Conservation (phyloP, 2,888 invertebrate genomes). For the Campoplex capitator region DNA sequence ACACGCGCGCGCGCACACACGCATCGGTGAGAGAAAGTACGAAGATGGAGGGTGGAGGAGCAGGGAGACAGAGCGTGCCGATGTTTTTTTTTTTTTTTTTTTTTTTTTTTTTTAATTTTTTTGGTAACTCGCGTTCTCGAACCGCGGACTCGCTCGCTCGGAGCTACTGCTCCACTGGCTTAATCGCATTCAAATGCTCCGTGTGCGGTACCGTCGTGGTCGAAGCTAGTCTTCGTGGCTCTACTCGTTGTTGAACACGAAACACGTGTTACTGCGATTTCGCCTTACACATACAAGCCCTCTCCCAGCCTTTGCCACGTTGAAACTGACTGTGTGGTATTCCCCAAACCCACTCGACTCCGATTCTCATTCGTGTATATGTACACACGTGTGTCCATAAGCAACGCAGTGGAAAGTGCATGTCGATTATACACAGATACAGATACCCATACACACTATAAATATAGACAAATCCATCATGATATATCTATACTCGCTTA, state of each 20-base stretch:
- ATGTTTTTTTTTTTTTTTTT: slow-evolving; percentile 44
- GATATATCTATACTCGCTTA: not conserved
- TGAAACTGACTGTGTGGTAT: slow-evolving; percentile 55
- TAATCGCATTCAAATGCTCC: slow-evolving; percentile 79
- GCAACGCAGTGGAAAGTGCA: slow-evolving; percentile 52
- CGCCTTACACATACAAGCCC: slow-evolving; percentile 57
- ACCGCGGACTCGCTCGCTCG: slow-evolving; percentile 58
- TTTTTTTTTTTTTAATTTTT: not conserved
- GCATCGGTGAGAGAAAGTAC: slow-evolving; percentile 4
- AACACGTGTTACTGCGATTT: slow-evolving; percentile 79
- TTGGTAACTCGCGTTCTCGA: slow-evolving; percentile 59
- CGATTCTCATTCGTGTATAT: slow-evolving; percentile 25
- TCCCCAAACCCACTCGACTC: slow-evolving; percentile 33
- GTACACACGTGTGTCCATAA: slow-evolving; percentile 28
- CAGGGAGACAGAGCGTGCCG: slow-evolving; percentile 33
- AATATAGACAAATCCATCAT: slow-evolving; percentile 20
- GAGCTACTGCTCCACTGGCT: slow-evolving; percentile 74
- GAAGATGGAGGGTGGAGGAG: slow-evolving; percentile 22
- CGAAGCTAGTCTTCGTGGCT: slow-evolving; percentile 38
- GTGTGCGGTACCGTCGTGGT: slow-evolving; percentile 67
- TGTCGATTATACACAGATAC: slow-evolving; percentile 47
- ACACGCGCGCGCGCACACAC: not conserved
- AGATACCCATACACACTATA: slow-evolving; percentile 1
- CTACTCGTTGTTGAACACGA: slow-evolving; percentile 59
- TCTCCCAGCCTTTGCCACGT: slow-evolving; percentile 15